phyloP scores from a whole-genome alignment of 2,797 vertebrate genomes.

The Lacerta viridis region DNA sequence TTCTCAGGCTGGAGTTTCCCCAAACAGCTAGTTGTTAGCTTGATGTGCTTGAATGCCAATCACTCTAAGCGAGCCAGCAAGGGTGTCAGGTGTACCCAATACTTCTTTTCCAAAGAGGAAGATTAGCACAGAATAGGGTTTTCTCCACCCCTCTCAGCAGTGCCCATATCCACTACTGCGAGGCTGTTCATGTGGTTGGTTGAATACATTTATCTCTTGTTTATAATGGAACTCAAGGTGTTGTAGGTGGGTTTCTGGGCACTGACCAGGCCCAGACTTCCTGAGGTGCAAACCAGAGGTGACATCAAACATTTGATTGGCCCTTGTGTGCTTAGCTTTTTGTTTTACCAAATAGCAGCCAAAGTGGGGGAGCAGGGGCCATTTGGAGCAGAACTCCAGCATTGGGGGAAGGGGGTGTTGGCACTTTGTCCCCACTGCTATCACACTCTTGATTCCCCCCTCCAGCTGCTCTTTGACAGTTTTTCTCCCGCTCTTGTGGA shows the following conservation, averaged over 20 bases:
- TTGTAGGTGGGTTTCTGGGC: background rate
- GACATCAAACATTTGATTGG: background rate
- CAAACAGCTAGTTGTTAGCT: background rate
- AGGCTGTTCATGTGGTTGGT: background rate
- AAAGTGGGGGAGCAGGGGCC: no score
- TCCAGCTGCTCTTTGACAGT: no score
- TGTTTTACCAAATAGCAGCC: background rate
- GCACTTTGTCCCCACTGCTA: no score
- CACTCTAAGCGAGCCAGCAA: background rate
- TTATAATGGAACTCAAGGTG: background rate
- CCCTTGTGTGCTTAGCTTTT: background rate
- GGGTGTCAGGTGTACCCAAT: background rate
- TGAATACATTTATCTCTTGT: background rate
- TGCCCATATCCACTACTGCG: background rate
- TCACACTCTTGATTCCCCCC: no score
- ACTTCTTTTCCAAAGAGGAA: background rate
- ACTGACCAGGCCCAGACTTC: background rate
- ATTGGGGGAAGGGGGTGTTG: no score
- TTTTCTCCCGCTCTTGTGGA: no score
- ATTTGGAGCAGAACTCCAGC: no score
- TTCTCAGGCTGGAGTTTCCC: background rate
- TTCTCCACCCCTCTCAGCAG: background rate
- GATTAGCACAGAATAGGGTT: background rate
- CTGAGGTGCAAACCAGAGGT: background rate
- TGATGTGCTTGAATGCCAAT: background rate